Conservation (phyloP, 1,140 invertebrate genomes). For the Ceratitis capitata region DNA sequence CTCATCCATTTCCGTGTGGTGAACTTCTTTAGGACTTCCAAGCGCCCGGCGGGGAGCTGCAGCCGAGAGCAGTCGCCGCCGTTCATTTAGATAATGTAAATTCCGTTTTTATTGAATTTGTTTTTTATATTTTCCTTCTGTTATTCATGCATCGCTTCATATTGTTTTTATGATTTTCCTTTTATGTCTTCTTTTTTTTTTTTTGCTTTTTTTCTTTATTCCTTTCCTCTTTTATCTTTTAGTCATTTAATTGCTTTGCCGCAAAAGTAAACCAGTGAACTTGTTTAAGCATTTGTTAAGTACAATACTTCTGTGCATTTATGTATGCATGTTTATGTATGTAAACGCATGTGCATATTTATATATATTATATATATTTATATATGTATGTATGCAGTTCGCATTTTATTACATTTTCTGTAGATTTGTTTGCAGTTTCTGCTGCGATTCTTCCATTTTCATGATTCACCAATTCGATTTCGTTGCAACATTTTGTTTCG, state of each 20-base stretch:
- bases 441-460: background rate
- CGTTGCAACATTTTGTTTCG: background rate
- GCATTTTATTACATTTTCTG: background rate
- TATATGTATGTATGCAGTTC: background rate
- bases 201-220: background rate
- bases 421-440: background rate
- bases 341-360: background rate
- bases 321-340: background rate
- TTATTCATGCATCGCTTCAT: background rate
- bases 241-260: background rate
- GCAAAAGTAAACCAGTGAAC: background rate
- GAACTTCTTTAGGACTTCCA: too few species aligned
- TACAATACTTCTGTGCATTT: background rate
- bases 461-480: background rate
- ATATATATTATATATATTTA: background rate
- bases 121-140: background rate
- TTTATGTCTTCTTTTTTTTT: background rate
- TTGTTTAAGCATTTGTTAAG: background rate
- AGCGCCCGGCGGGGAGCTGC: too few species aligned
- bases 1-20: background rate
- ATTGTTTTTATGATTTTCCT: background rate
- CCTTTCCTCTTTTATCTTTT: background rate
- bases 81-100: conserved; percentile 28
- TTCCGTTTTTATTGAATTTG: background rate
- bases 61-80: background rate